Evolutionary conservation across 2,888 invertebrate genomes (phyloP).

Genomic region (Eupithecia vulgata): DNA sequence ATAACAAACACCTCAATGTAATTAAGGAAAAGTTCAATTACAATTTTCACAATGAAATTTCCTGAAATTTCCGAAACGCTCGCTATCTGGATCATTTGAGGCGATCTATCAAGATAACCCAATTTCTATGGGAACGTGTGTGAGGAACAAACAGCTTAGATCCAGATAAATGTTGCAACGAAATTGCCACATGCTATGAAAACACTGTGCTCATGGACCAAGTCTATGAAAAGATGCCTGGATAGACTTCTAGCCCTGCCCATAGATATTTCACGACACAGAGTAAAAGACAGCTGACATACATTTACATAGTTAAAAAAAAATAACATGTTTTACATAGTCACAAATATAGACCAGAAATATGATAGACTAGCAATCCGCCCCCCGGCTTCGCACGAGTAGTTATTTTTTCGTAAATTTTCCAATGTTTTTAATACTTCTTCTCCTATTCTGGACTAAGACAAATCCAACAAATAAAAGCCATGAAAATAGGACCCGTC

Average conservation of each 20-base stretch:
- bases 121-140: conserved; percentile 71
- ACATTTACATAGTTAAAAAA: not conserved
- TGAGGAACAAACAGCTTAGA: conserved; percentile 55
- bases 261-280: not conserved
- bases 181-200: conserved; percentile 24
- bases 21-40: not conserved
- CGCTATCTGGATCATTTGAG: conserved; percentile 57
- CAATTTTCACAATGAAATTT: conserved; percentile 40
- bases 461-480: too few relatives aligned
- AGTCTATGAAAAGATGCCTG: not conserved
- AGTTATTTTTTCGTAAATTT: too few relatives aligned
- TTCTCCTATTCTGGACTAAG: too few relatives aligned
- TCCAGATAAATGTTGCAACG: conserved; percentile 42
- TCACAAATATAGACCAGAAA: not conserved
- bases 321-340: not conserved
- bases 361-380: too few relatives aligned
- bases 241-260: not conserved
- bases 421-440: too few relatives aligned
- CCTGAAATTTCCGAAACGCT: conserved; percentile 51
- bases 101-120: conserved; percentile 81
- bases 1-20: not conserved
- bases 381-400: too few relatives aligned
- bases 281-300: not conserved
- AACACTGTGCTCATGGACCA: not conserved
- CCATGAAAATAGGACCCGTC: too few relatives aligned